Percentiles rank a stretch among this genome's conserved stretches.
Evolutionary conservation across 1,140 invertebrate genomes (phyloP).

Genomic region (Pseudomyrmex flavicornis): DNA sequence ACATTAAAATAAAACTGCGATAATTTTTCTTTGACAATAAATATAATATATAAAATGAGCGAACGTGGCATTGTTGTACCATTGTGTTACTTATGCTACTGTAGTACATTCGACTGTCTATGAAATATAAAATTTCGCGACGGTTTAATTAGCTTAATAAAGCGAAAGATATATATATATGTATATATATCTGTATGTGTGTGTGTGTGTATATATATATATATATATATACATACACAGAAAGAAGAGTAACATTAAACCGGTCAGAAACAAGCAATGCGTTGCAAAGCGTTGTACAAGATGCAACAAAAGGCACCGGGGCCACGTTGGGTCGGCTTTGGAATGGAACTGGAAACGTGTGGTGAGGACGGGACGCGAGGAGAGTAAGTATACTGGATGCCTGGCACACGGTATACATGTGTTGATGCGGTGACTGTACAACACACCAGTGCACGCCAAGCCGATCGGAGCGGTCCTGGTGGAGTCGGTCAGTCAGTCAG

Average conservation of each 20-base stretch:
- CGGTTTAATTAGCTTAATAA: too few species aligned
- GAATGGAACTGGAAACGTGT: conserved; percentile 73
- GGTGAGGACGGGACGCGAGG: conserved; percentile 57
- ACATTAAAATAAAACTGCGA: too few species aligned
- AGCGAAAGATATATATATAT: too few species aligned
- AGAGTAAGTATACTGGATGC: conserved; percentile 59
- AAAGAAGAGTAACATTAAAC: not conserved
- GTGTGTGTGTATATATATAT: too few species aligned
- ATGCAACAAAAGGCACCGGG: conserved; percentile 56
- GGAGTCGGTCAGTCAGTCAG: conserved; percentile 78
- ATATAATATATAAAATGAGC: too few species aligned
- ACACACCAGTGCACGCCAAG: conserved; percentile 53
- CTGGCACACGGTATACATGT: conserved; percentile 51
- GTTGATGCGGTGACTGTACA: conserved; percentile 74
- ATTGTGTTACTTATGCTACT: too few species aligned
- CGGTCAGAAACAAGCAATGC: conserved; percentile 9
- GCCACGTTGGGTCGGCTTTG: conserved; percentile 41
- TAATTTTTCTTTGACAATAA: too few species aligned
- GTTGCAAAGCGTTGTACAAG: conserved; percentile 10
- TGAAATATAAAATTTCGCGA: too few species aligned
- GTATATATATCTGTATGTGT: too few species aligned
- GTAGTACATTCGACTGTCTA: too few species aligned
- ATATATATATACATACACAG: not conserved
- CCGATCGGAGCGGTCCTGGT: conserved; percentile 44
- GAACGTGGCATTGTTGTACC: too few species aligned